Base-by-base conservation (phyloP, 2,797 vertebrate species). In the Gallinago solitaria region DNA sequence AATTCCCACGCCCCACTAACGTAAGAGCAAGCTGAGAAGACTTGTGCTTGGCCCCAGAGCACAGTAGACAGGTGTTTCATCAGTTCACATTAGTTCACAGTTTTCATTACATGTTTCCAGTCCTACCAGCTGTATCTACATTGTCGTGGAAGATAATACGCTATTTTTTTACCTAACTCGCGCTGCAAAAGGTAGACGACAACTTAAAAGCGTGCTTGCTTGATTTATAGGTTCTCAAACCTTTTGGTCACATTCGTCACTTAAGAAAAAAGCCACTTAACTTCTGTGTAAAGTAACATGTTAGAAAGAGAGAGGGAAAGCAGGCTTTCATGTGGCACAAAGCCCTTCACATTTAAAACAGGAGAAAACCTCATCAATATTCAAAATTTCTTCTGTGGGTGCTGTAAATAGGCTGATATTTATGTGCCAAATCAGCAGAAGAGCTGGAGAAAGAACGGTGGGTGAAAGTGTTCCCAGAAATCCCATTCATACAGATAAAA, bases 161-260 rank as follows among this genome's bases (percentile, higher is more conserved):
- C 14, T 67, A 2, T 43, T 48, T 61, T 64, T 64, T 82, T 61
- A 25, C 48, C 57, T 89, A 54, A 79, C 30, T 81, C 6, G 0
- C 19, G 8, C 56, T 33, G 28, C 75, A 87, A 82, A 89, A 95
- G 50, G 53, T 28, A 60, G 69, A 67, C 6, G 18, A 54, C 51
- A 85, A 84, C 82, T 95, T 95, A 59, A 96, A 95, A 95, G 84
- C 18, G 4, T 41, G 21, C 24, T 41, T 48, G 23, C 33, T 95
- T 97, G 96, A 95, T 95, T 97, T 96, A 89, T 61, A 85, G 82
- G 81, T 20, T 83, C 75, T 88, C 57, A 94, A 88, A 85, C 69
- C 84, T 93, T 95, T 96, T 96, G 84, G 80, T 76, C 60, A 68
- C 43, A 71, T 87, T 93, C 11, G 25, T 53, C 90, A 95, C 84